phyloP scores from a whole-genome alignment of 2,888 invertebrate species.

The Heliconius ethilla region DNA sequence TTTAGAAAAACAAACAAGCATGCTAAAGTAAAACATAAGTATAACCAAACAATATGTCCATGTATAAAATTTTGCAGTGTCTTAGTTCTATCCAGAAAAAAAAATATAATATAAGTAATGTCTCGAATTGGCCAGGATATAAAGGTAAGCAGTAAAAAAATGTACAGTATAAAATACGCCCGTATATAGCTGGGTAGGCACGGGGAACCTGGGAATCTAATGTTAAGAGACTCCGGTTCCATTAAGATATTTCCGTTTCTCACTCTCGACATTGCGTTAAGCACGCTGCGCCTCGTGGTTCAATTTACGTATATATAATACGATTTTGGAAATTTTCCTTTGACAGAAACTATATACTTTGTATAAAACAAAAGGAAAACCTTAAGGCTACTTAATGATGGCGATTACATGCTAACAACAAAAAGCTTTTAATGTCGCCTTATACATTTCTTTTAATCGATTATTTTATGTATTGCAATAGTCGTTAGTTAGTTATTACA shows the following conservation, averaged over 20 bases:
- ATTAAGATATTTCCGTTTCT: too few species aligned
- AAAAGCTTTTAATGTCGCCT: conserved; percentile 40
- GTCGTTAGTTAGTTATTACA: too few species aligned
- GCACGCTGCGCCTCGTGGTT: background rate
- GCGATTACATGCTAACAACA: conserved; percentile 34
- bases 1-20: too few species aligned
- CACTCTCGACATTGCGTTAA: too few species aligned
- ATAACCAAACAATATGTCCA: background rate
- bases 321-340: background rate
- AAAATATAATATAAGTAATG: too few species aligned
- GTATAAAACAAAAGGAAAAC: conserved; percentile 26
- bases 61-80: background rate
- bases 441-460: conserved; percentile 7
- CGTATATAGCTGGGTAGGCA: too few species aligned
- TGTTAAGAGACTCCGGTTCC: too few species aligned
- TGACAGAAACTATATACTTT: background rate
- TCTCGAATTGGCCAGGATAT: too few species aligned
- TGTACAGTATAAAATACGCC: too few species aligned
- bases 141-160: too few species aligned
- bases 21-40: background rate
- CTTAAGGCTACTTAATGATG: conserved; percentile 37
- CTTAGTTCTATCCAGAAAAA: background rate
- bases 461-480: background rate
- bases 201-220: too few species aligned
- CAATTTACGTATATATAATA: background rate